Percentiles rank a stretch among this genome's conserved stretches.
phyloP scores from a whole-genome alignment of 2,888 invertebrate species.

The Malachius bipustulatus region DNA sequence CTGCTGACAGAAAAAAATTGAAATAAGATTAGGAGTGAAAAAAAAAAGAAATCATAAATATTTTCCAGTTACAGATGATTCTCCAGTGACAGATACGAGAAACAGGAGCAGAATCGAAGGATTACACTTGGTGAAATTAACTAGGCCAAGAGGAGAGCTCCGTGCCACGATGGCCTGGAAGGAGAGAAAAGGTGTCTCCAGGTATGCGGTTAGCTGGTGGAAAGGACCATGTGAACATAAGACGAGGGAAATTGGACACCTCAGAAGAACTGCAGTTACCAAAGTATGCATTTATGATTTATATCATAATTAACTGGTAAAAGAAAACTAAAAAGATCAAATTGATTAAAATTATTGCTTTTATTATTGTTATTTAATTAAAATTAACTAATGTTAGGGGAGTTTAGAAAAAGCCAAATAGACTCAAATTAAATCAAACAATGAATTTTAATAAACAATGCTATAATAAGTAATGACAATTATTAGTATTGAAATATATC shows the following conservation, averaged over 20 bases:
- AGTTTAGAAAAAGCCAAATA: too few relatives aligned
- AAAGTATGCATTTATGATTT: too few relatives aligned
- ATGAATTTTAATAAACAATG: too few relatives aligned
- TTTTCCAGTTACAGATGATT: constrained; percentile 14
- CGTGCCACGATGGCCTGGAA: constrained; percentile 32
- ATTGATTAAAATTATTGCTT: too few relatives aligned
- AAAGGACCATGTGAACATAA: constrained; percentile 33
- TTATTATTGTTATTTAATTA: too few relatives aligned
- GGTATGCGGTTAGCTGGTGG: constrained; percentile 35
- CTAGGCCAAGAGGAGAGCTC: constrained; percentile 30
- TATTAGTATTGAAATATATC: too few relatives aligned
- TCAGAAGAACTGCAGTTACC: constrained; percentile 42
- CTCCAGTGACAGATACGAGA: constrained; percentile 3
- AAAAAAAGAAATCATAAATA: not conserved
- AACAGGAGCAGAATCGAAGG: constrained; percentile 24
- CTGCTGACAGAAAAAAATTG: too few relatives aligned
- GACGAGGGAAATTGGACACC: constrained; percentile 33
- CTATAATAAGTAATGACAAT: too few relatives aligned
- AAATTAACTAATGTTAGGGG: too few relatives aligned
- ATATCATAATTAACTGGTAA: too few relatives aligned
- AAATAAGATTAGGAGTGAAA: constrained; percentile 2
- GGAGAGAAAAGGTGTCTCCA: constrained; percentile 20
- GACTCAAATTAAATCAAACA: too few relatives aligned
- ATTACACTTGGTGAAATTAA: constrained; percentile 30
- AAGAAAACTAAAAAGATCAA: too few relatives aligned